Percentiles rank a stretch among this genome's conserved stretches.
Conservation (phyloP, 2,113 vertebrate genomes). For the Hystrix brachyura region DNA sequence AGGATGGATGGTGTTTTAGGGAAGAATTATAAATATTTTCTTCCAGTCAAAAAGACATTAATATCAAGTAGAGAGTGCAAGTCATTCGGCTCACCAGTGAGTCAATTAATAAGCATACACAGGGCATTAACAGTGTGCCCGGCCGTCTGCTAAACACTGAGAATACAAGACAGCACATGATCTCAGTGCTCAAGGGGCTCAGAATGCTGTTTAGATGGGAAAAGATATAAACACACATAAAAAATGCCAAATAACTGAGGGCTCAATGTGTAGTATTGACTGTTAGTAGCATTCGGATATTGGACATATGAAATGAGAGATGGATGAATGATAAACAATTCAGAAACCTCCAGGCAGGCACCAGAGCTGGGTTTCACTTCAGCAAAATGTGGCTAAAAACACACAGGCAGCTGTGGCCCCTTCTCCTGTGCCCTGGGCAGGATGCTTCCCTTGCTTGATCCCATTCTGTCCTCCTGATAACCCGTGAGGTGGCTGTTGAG, state of each 20-base stretch:
- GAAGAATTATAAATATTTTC: slow-evolving; percentile 31
- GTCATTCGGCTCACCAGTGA: slow-evolving; percentile 17
- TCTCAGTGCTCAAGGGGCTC: not conserved
- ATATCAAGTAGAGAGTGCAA: slow-evolving; percentile 13
- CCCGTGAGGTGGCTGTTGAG: not conserved
- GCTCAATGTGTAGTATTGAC: not conserved
- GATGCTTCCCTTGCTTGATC: not conserved
- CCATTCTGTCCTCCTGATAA: not conserved
- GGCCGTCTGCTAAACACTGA: not conserved
- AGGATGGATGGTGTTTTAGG: slow-evolving; percentile 40
- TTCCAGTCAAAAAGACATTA: not conserved
- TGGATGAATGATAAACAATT: not conserved
- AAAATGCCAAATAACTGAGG: slow-evolving; percentile 9
- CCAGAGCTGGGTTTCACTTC: not conserved
- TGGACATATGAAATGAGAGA: not conserved
- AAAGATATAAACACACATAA: not conserved
- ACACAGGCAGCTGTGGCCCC: not conserved
- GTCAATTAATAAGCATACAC: slow-evolving; percentile 20
- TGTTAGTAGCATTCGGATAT: not conserved
- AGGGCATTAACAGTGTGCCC: not conserved
- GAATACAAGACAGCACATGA: not conserved
- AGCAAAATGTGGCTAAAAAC: not conserved
- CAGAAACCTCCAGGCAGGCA: not conserved
- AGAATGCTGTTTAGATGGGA: not conserved
- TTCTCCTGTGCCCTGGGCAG: not conserved